Base-by-base conservation (phyloP, 2,888 invertebrate species). In the Leptopilina myrica region DNA sequence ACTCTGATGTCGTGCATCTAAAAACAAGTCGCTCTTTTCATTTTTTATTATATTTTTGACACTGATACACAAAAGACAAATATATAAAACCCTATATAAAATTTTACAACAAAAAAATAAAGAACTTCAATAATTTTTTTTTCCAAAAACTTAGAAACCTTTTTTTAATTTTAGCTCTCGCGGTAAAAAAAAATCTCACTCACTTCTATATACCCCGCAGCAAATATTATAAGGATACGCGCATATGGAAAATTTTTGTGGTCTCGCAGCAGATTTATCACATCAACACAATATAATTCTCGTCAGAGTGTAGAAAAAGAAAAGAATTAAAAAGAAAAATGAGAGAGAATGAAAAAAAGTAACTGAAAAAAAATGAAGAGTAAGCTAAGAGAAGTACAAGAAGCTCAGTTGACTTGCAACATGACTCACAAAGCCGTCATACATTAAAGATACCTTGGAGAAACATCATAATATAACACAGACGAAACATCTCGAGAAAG, bases 391-490 rank as follows among this genome's bases (percentile, higher is more conserved):
- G 73, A 14, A 53, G 64, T 59, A 43, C 20, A 43, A 76, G 59
- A 59, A 76, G 26, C 76, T 33, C 33, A 26, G 76, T 40, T 40
- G n/a, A 40, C 66, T 77, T 67, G 79, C 79, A 67, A 46, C 20
- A 73, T 77, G 79, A 79, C 77, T 77, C 76, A 76, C 79, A 79
- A 76, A 79, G 79, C 66, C 59, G 20, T 64, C 67, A 69, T 79
- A 77, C 79, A 79, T 79, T 64, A 76, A 76, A 76, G 76, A 77
- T 53, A 66, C 59, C 64, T 64, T 20, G 64, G 33, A 33, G 33
- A 40, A 64, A 64, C 33, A 14, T 64, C 64, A 40, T 49, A 49
- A 43, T 49, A 49, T 33, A 20, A 64, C 64, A 33, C 26, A 64
- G 64, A 64, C 64, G 69, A 69, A 20, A 62, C 53, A 33, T 46